A percentile compares a stretch with the other conserved stretches of the same genome.
These are phyloP conservation scores for Trachymyrmex septentrionalis DNA, from an alignment of 1,140 invertebrate genomes.

Conservation along the genomic window DNA sequence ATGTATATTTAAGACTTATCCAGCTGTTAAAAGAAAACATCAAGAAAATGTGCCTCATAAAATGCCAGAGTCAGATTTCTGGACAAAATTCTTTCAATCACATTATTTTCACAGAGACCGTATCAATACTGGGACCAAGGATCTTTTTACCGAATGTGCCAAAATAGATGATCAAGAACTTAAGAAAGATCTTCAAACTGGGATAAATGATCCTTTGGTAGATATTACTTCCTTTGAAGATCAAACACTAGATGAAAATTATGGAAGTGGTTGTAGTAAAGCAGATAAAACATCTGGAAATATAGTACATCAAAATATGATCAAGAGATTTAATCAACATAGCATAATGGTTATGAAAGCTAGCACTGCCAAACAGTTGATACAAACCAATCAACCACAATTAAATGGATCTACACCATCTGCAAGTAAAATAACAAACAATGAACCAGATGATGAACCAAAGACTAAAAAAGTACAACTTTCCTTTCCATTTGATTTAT, in stretches of 20 bases:
- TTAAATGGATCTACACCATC: slow-evolving; percentile 83
- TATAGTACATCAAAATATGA: slow-evolving; percentile 96
- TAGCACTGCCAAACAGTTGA: slow-evolving; percentile 85
- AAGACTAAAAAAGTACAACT: slow-evolving; percentile 83
- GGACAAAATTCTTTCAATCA: slow-evolving; percentile 99
- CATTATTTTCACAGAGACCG: slow-evolving; percentile 99
- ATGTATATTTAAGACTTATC: slow-evolving; percentile 99
- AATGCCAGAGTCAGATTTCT: slow-evolving; percentile 98
- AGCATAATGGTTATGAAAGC: slow-evolving; percentile 98
- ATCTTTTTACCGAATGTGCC: slow-evolving; percentile 98
- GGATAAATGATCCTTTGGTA: slow-evolving; percentile 92
- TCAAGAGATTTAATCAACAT: slow-evolving; percentile 98
- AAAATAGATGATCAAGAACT: slow-evolving; percentile 97
- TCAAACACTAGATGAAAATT: slow-evolving; percentile 90
- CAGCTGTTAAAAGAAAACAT: slow-evolving; percentile 99
- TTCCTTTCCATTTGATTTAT: not conserved
- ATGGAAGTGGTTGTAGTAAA: slow-evolving; percentile 88
- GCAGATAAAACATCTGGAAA: slow-evolving; percentile 88
- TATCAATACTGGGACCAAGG: slow-evolving; percentile 94
- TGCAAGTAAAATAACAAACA: slow-evolving; percentile 76
- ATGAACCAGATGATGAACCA: slow-evolving; percentile 77
- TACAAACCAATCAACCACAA: slow-evolving; percentile 79
- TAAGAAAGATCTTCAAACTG: slow-evolving; percentile 92
- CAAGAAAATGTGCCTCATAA: slow-evolving; percentile 98
- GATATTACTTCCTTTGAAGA: slow-evolving; percentile 94